Evolutionary conservation across 2,797 vertebrate species (phyloP).

Genomic region (Enteromius thamalakanensis): DNA sequence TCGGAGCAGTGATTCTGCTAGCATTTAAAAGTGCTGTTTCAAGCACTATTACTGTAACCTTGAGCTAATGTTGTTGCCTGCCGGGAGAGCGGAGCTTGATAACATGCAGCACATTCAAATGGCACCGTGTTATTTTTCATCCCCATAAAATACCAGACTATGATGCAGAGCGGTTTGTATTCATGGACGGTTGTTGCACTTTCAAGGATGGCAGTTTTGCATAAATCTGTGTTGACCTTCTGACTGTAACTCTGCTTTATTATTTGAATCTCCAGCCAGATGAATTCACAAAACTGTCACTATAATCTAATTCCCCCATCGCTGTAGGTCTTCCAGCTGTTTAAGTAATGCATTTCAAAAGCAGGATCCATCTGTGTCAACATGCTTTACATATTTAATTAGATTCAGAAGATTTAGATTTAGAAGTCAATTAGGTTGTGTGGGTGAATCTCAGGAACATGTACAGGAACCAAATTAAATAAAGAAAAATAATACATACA

Average conservation of each 20-base stretch:
- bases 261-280: conserved; percentile 73
- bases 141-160: conserved; percentile 60
- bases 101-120: conserved; percentile 60
- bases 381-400: conserved; percentile 29
- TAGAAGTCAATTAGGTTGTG: not conserved
- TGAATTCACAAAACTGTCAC: conserved; percentile 70
- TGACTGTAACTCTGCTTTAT: conserved; percentile 69
- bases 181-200: conserved; percentile 63
- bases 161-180: conserved; percentile 55
- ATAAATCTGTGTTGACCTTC: conserved; percentile 79
- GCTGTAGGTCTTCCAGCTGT: conserved; percentile 11
- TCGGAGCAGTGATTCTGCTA: conserved; percentile 27
- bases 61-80: conserved; percentile 51
- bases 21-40: conserved; percentile 61
- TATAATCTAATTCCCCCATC: conserved; percentile 48
- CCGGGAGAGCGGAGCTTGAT: conserved; percentile 54
- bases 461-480: not conserved
- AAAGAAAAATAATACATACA: not conserved
- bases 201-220: conserved; percentile 74
- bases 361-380: conserved; percentile 29
- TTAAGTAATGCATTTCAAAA: conserved; percentile 70
- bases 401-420: not conserved
- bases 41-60: conserved; percentile 56
- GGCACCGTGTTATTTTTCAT: conserved; percentile 60
- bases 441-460: not conserved